A percentile compares a stretch with the other conserved stretches of the same genome.
These are phyloP conservation scores for Prionace glauca DNA, from an alignment of 2,797 vertebrate genomes.

Conservation along the genomic window DNA sequence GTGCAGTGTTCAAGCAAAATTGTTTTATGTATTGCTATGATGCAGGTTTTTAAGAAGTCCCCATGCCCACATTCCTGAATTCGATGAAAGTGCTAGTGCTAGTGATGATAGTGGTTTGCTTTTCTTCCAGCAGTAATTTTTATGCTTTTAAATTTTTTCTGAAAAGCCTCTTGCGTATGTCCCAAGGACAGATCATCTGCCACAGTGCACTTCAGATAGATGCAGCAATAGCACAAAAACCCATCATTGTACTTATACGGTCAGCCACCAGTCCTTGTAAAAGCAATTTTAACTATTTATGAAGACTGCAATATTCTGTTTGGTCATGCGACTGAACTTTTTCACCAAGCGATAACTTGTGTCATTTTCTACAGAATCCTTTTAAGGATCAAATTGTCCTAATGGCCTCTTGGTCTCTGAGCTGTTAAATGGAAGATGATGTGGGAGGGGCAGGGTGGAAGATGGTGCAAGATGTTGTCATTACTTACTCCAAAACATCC, in stretches of 20 bases:
- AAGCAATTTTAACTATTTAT: constrained; percentile 34
- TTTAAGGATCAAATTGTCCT: not conserved
- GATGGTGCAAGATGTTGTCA: not conserved
- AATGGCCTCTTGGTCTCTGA: not conserved
- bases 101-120: not conserved
- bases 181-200: not conserved
- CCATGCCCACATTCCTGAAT: not conserved
- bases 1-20: not conserved
- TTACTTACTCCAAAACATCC: constrained; percentile 76
- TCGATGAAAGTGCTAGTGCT: not conserved
- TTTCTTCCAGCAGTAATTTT: not conserved
- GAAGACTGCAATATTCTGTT: not conserved
- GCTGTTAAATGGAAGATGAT: not conserved
- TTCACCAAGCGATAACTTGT: not conserved
- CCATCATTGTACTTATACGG: not conserved
- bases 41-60: not conserved
- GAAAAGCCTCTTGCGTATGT: not conserved
- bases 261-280: not conserved
- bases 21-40: not conserved
- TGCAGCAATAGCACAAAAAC: not conserved
- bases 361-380: not conserved
- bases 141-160: not conserved
- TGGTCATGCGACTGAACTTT: not conserved
- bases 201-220: not conserved
- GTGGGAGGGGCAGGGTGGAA: not conserved